Conservation (phyloP, 1,140 invertebrate genomes). For the Cotesia chilonis region DNA sequence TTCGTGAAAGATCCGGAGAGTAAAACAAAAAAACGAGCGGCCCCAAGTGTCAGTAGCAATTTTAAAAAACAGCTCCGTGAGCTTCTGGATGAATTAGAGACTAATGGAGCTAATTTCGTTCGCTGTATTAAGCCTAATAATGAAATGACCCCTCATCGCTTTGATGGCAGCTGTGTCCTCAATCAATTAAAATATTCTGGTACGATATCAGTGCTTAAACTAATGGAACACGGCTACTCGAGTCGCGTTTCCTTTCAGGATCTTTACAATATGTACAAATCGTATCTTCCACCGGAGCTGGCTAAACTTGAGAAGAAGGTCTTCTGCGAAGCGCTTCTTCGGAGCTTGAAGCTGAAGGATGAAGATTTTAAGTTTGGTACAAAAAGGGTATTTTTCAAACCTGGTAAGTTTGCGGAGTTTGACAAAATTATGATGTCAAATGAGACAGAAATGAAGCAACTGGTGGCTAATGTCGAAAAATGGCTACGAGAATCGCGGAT, state of each 20-base stretch:
- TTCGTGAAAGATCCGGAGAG: slow-evolving; percentile 72
- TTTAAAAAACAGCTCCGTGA: slow-evolving; percentile 90
- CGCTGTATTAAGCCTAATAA: slow-evolving; percentile 97
- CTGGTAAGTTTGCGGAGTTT: slow-evolving; percentile 98
- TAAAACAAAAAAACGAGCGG: slow-evolving; percentile 85
- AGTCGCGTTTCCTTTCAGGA: slow-evolving; percentile 90
- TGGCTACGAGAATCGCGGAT: slow-evolving; percentile 88
- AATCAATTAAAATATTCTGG: slow-evolving; percentile 95
- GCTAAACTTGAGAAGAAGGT: slow-evolving; percentile 82
- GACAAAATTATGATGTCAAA: slow-evolving; percentile 96
- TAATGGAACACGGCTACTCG: slow-evolving; percentile 97
- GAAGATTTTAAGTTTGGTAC: slow-evolving; percentile 97
- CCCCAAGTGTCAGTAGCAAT: slow-evolving; percentile 95
- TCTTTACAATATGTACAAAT: slow-evolving; percentile 90
- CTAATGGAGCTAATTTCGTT: slow-evolving; percentile 96
- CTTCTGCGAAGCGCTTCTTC: slow-evolving; percentile 95
- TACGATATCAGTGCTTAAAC: slow-evolving; percentile 92
- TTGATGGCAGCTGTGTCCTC: slow-evolving; percentile 90
- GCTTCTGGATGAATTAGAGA: slow-evolving; percentile 91
- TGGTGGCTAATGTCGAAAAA: slow-evolving; percentile 87
- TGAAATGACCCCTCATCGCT: slow-evolving; percentile 89
- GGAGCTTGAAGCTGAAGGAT: slow-evolving; percentile 91
- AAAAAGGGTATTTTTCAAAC: slow-evolving; percentile 96
- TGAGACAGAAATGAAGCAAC: slow-evolving; percentile 84
- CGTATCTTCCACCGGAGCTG: slow-evolving; percentile 85